Conservation (phyloP, 92 coral and sea anemone genomes). For the Palythoa grandiflora region DNA sequence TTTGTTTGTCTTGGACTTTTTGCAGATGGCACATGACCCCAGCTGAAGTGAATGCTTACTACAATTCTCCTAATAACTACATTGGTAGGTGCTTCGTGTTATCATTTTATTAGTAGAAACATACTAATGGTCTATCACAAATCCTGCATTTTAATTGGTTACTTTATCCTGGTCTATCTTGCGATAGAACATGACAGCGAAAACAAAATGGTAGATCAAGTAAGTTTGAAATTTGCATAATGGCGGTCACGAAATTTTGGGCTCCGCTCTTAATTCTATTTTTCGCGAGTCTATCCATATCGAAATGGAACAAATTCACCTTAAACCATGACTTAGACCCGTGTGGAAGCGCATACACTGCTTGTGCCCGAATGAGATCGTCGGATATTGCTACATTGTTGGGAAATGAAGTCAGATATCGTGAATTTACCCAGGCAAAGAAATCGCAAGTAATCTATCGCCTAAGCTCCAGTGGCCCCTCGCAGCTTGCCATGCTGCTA, state of each 20-base stretch:
- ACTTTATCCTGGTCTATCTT: no score
- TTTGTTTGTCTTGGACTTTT: background rate
- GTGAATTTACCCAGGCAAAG: constrained; percentile 47
- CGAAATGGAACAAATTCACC: constrained; percentile 7
- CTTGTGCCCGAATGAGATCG: constrained; percentile 51
- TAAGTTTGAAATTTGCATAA: background rate
- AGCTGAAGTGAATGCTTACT: constrained; percentile 94
- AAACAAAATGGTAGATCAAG: no score
- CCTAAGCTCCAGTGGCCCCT: constrained; percentile 44
- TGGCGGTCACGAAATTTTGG: background rate
- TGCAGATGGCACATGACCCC: constrained; percentile 99
- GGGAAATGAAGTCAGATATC: constrained; percentile 42
- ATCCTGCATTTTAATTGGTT: no score
- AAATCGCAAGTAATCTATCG: constrained; percentile 48
- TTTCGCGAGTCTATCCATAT: no score
- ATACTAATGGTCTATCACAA: no score
- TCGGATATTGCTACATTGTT: constrained; percentile 49
- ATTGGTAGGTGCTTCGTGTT: constrained; percentile 70
- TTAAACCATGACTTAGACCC: constrained; percentile 43
- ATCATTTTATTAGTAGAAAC: background rate
- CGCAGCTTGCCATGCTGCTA: constrained; percentile 49
- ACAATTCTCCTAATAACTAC: constrained; percentile 95
- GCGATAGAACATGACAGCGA: no score
- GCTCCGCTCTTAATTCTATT: no score
- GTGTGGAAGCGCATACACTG: constrained; percentile 36